Evolutionary conservation across 2,113 vertebrate genomes (phyloP).

Genomic region (Phoxinus phoxinus): DNA sequence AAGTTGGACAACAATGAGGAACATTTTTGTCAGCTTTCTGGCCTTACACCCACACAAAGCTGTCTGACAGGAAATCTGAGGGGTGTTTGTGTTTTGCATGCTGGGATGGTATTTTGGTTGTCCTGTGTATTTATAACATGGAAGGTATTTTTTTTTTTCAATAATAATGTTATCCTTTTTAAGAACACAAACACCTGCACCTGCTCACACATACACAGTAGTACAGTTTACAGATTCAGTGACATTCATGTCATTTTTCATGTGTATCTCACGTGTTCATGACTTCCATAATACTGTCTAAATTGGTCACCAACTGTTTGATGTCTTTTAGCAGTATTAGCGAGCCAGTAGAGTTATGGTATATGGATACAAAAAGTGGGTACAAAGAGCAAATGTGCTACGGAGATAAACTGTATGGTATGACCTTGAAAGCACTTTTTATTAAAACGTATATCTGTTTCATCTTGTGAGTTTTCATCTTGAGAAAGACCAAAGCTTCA

Average conservation of each 20-base stretch:
- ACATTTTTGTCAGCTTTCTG: constrained; percentile 1
- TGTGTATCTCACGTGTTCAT: neutral
- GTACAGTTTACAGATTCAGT: neutral
- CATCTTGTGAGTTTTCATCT: neutral
- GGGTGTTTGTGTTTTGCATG: neutral
- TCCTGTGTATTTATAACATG: constrained; percentile 4
- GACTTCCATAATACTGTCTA: neutral
- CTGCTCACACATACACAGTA: neutral
- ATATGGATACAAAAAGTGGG: neutral
- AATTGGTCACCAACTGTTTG: neutral
- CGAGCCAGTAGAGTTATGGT: neutral
- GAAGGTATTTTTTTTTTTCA: neutral
- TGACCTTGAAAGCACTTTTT: neutral
- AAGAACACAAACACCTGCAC: neutral
- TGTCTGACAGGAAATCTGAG: constrained; percentile 15
- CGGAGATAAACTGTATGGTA: neutral
- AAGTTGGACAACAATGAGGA: constrained; percentile 21
- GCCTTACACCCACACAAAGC: constrained; percentile 26
- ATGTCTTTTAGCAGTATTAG: neutral
- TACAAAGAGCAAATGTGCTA: neutral
- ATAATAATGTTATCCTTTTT: neutral
- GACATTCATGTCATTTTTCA: neutral
- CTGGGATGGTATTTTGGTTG: neutral
- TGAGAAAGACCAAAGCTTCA: neutral
- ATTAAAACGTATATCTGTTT: neutral